phyloP scores from a whole-genome alignment of 2,113 vertebrate species.

The Caranx ignobilis region DNA sequence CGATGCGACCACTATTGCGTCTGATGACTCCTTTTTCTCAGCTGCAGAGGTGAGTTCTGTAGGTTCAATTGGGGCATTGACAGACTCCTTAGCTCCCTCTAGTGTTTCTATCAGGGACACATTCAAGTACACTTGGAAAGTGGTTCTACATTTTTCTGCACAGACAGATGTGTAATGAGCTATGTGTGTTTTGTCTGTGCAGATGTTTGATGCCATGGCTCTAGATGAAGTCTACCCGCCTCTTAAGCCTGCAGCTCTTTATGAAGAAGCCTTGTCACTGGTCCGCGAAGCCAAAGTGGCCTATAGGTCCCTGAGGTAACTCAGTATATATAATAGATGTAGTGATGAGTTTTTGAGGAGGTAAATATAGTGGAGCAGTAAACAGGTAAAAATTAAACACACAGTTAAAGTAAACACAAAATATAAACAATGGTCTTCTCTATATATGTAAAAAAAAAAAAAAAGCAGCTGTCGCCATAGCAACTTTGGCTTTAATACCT shows the following conservation, averaged over 20 bases:
- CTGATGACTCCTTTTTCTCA: conserved; percentile 96
- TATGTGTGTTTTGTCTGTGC: conserved; percentile 36
- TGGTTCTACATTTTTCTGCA: neutral
- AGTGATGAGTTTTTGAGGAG: neutral
- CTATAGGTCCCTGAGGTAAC: conserved; percentile 91
- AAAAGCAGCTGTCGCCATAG: neutral
- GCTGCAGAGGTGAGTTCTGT: conserved; percentile 90
- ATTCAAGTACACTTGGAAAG: neutral
- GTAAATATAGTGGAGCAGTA: neutral
- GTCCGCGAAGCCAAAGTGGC: conserved; percentile 87
- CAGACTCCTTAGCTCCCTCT: neutral
- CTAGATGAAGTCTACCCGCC: conserved; percentile 85
- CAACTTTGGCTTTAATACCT: neutral
- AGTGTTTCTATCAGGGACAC: neutral
- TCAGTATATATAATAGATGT: neutral
- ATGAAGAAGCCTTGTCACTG: conserved; percentile 91
- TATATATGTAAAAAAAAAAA: conserved; percentile 10
- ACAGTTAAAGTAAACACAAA: no score
- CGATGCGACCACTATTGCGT: conserved; percentile 89
- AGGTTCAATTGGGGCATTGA: neutral
- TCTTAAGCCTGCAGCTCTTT: conserved; percentile 89
- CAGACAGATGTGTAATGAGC: neutral
- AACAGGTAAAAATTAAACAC: neutral
- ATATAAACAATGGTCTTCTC: no score
- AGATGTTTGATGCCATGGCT: conserved; percentile 92